Base-by-base conservation (phyloP, 2,113 vertebrate species). In the Steatornis caripensis region DNA sequence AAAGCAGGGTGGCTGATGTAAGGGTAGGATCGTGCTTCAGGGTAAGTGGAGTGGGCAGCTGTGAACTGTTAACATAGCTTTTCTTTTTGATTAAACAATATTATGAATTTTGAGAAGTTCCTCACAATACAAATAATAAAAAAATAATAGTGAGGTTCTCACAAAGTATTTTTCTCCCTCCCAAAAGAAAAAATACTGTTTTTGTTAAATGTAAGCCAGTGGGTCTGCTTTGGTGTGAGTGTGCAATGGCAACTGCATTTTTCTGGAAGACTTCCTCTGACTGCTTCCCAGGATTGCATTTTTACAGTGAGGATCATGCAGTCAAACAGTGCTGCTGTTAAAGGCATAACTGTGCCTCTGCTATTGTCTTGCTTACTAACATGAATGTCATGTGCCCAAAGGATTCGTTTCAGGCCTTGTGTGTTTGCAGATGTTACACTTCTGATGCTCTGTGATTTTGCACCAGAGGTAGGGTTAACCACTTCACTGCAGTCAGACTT, bases 221-320 rank as follows among this genome's bases (percentile, higher is more conserved):
- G 18, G 21, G 12, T 18, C 45, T 49, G 4, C 24, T 53, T 64
- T 14, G 8, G 7, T 43, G 27, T 41, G 22, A 17, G 5, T 51
- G 29, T 84, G 46, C 21, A 26, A 5, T 20, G 24, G 69, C 14
- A 43, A 0, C 5, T 4, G 26, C 23, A 43, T 23, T 43, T 81
- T 84, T 68, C n/a, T 24, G 21, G 58, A 41, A 30, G 34, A 12
- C 8, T 60, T 53, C 10, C 7, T 62, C 20, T 24, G 14, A 21
- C 16, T 39, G 0, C 34, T 60, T 84, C 19, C 32, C 37, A 26
- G 30, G 26, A 46, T 53, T 29, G 18, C 20, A 5, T 69, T 80
- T 83, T 48, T 57, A 8, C 34, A 23, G 23, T 0, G 2, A 3
- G 2, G 12, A 9, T 39, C 0, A 0, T 22, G 15, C 17, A 24